Evolutionary conservation across 53 echinoderm and acorn worm species (phyloP).

Genomic region (Paracentrotus lividus): DNA sequence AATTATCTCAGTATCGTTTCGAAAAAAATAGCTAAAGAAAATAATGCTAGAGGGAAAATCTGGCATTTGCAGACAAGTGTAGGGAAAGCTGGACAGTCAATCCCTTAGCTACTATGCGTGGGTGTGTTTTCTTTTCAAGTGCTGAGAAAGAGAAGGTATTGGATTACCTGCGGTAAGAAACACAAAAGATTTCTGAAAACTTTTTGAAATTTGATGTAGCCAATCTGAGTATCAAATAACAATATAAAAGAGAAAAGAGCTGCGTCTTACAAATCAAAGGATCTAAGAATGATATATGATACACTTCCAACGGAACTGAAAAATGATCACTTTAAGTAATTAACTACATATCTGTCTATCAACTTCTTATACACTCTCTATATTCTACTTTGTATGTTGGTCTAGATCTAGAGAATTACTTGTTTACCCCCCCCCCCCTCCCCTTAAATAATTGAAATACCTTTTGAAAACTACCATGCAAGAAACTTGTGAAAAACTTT

Average conservation of each 20-base stretch:
- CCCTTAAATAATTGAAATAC: too few species aligned
- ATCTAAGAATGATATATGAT: constrained; percentile 4
- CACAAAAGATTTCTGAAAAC: neutral
- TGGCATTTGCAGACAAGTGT: constrained; percentile 38
- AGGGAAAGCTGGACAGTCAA: constrained; percentile 13
- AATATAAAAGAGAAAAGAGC: neutral
- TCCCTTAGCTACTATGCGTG: constrained; percentile 15
- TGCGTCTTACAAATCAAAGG: neutral
- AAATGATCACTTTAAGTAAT: constrained; percentile 33
- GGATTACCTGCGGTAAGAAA: neutral
- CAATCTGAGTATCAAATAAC: neutral
- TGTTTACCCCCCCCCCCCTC: neutral
- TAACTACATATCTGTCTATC: neutral
- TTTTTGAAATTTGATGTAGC: neutral
- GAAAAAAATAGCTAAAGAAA: constrained; percentile 19
- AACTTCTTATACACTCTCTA: neutral
- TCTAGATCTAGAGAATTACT: neutral
- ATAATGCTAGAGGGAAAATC: constrained; percentile 23
- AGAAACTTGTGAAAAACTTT: neutral
- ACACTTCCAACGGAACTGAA: neutral
- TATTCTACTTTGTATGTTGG: neutral
- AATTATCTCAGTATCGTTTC: neutral
- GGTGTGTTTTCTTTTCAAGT: constrained; percentile 37
- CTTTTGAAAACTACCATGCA: too few species aligned
- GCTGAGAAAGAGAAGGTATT: constrained; percentile 13